Conservation (phyloP, 2,888 invertebrate genomes). For the Clostera curtula region DNA sequence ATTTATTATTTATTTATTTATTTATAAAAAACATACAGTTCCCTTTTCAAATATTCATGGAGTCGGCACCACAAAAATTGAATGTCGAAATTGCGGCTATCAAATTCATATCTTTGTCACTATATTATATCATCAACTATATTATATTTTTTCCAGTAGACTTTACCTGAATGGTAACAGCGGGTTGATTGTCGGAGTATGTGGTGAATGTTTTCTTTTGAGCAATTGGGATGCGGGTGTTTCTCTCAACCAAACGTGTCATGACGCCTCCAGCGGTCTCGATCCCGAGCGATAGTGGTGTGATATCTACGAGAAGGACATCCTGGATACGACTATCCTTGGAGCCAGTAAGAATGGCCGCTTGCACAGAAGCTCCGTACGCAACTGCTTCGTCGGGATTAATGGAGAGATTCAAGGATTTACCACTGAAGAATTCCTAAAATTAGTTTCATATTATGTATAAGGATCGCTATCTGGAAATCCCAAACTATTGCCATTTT, state of each 20-base stretch:
- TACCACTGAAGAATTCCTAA: slow-evolving; percentile 85
- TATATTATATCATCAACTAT: too few relatives aligned
- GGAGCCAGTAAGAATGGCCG: slow-evolving; percentile 88
- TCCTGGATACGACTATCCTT: slow-evolving; percentile 83
- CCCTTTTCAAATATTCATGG: too few relatives aligned
- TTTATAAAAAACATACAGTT: too few relatives aligned
- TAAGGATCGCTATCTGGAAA: too few relatives aligned
- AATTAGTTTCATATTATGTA: slow-evolving; percentile 3
- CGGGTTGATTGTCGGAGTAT: slow-evolving; percentile 93
- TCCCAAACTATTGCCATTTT: too few relatives aligned
- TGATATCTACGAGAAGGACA: slow-evolving; percentile 87
- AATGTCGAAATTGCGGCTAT: too few relatives aligned
- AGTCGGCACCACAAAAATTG: too few relatives aligned
- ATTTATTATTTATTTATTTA: too few relatives aligned
- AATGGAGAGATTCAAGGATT: slow-evolving; percentile 91
- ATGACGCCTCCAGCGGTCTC: slow-evolving; percentile 91
- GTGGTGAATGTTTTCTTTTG: slow-evolving; percentile 91
- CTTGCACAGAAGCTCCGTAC: slow-evolving; percentile 95
- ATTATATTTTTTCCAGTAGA: neutral
- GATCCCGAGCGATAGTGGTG: slow-evolving; percentile 84
- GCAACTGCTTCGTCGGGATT: slow-evolving; percentile 96
- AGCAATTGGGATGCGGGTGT: slow-evolving; percentile 86
- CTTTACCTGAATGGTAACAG: slow-evolving; percentile 85
- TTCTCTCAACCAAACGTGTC: slow-evolving; percentile 89
- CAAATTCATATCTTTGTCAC: too few relatives aligned